Evolutionary conservation across 1,140 invertebrate genomes (phyloP), one percentile per base, ranked within the genome.

Genomic region (Meloidogyne exigua): DNA sequence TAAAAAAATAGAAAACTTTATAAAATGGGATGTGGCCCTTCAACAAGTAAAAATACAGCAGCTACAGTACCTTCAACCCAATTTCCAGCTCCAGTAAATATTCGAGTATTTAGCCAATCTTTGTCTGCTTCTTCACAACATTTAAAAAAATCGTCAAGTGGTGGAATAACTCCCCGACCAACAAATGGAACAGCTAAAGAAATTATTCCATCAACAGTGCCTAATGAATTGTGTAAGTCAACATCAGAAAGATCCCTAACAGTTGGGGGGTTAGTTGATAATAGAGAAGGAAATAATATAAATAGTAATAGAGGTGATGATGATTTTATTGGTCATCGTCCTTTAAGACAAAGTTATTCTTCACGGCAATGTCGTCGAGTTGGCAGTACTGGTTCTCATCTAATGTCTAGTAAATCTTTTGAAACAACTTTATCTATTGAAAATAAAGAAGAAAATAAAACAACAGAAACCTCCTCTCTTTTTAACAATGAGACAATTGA

Each of bases 141-240:
- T 64, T n/a, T 49, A 11, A 57, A 62, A 36, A 21, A 23, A 13
- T 25, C 72, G 1, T 57, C 11, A 69, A 39, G 28, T 36, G 68
- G 42, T 5, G 23, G 36, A 21, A 62, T 39, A 15, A 62, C 25
- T 28, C 25, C 32, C 0, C 18, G n/a, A n/a, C 21, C 18, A 32
- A 32, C 7, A 11, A 72, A 13, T 25, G 70, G 10, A 63, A 23
- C 70, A 49, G 36, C 25, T n/a, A 25, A 44, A 32, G 32, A 39
- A 12, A 23, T 44, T 7, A 25, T 32, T 0, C 44, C 57, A 36
- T 28, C 70, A 44, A 21, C 32, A 15, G 28, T 49, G 70, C 70
- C 28, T n/a, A 72, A 49, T 32, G 72, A 73, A 65, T 65, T 73
- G 72, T 65, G 72, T 73, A 73, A 73, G 72, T 73, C 21, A 13